These are phyloP conservation scores for Xanthia togata DNA, from an alignment of 2,888 invertebrate species.

Conservation along the genomic window DNA sequence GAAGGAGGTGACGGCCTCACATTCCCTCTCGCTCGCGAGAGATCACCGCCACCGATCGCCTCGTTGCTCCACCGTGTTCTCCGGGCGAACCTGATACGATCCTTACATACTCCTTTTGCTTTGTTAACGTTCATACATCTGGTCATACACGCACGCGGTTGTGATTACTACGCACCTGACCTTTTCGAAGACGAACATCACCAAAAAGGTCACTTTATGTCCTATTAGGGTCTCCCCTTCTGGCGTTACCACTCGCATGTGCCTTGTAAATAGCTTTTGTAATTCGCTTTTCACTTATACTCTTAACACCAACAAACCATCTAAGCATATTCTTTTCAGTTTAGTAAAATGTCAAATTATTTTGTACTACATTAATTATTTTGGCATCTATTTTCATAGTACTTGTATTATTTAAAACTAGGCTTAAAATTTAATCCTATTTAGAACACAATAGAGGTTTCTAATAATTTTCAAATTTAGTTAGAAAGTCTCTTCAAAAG, in stretches of 20 bases:
- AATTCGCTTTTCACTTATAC: not conserved
- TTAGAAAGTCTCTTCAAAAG: constrained; percentile 32
- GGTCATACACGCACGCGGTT: not conserved
- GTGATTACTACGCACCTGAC: not conserved
- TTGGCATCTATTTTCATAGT: not conserved
- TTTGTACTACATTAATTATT: not conserved
- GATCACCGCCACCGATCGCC: too few species aligned
- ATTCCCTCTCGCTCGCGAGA: too few species aligned
- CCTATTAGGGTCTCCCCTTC: not conserved
- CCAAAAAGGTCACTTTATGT: not conserved
- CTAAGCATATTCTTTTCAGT: not conserved
- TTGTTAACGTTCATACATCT: not conserved
- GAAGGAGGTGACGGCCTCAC: too few species aligned
- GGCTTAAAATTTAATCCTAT: constrained; percentile 25
- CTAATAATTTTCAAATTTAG: constrained; percentile 38
- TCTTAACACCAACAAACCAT: not conserved
- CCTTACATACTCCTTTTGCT: not conserved
- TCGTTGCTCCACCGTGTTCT: too few species aligned
- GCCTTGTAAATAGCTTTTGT: not conserved
- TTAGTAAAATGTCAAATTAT: not conserved
- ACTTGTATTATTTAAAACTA: constrained; percentile 20
- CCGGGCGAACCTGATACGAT: not conserved
- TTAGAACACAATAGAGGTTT: constrained; percentile 18
- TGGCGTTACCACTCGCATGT: not conserved
- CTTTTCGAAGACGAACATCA: not conserved